Base-by-base conservation (phyloP, 2,888 invertebrate species). In the Tryphoninae sp. region DNA sequence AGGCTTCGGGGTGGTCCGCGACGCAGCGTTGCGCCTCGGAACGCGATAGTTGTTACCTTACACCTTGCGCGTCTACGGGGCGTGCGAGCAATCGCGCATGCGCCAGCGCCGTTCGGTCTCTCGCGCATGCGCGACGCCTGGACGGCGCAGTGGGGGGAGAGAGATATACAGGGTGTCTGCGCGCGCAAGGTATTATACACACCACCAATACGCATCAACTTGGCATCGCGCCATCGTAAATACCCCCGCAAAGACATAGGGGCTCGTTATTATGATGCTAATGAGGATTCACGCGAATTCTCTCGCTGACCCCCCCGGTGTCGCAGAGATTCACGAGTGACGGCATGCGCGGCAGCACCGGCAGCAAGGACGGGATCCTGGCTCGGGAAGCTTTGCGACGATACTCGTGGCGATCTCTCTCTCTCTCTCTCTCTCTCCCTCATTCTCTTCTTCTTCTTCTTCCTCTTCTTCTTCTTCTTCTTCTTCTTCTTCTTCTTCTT, bases 261-360 rank as follows among this genome's bases (percentile, higher is more conserved):
- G 88, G 86, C 87, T 89, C 88, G 88, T 89, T 89, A 89, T 90
- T 89, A 90, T 88, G 89, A 90, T 89, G 90, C 89, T 88, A 90
- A 89, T 89, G 87, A 89, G 88, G 86, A 85, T 84, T 81, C 86
- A 83, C 83, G 85, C 86, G 85, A 87, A 86, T 87, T 86, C 83
- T 78, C 80, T 51, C 53, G 45, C 71, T 80, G 86, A 85, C 78
- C 83, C 82, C 83, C 81, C 82, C 81, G 77, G 83, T 84, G 84
- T 86, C 84, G 78, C 76, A 42, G 78, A 85, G 85, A 88, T 87
- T 86, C 86, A 85, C 84, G 85, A 84, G 83, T 42, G 61, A 67
- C 80, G 61, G 49, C 51, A 33, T 22, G 65, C 59, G 59, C 7
- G 40, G 22, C 75, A 49, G 19, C 58, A 40, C 59, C 75, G 9